A percentile compares a stretch with the other conserved stretches of the same genome.
These are phyloP conservation scores for Catostomus latipinnis DNA, from an alignment of 2,797 vertebrate species.

Conservation along the genomic window DNA sequence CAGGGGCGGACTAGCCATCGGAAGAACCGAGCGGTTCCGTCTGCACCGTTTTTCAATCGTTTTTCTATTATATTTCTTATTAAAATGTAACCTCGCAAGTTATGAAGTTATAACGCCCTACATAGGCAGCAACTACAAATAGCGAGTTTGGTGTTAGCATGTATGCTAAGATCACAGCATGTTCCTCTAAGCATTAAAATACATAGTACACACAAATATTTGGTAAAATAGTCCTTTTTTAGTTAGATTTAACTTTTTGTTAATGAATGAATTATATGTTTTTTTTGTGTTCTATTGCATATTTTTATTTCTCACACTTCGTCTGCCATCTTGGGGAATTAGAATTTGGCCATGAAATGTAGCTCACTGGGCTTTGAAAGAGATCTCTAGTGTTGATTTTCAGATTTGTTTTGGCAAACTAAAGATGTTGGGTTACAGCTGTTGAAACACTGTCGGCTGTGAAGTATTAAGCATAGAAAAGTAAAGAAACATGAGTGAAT, in stretches of 20 bases:
- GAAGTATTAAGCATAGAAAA: constrained; percentile 44
- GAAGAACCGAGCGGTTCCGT: too few species aligned
- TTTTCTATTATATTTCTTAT: too few species aligned
- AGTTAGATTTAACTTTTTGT: neutral
- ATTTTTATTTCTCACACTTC: too few species aligned
- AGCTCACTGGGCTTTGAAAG: neutral
- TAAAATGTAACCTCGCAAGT: too few species aligned
- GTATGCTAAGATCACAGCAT: too few species aligned
- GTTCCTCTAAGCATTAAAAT: neutral
- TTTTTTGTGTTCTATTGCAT: too few species aligned
- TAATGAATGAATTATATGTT: too few species aligned
- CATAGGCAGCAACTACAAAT: too few species aligned
- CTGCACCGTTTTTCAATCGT: too few species aligned
- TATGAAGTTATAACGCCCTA: too few species aligned
- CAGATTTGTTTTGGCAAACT: constrained; percentile 60
- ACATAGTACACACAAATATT: neutral
- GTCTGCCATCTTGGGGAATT: neutral
- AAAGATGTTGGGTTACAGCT: constrained; percentile 54
- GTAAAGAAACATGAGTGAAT: neutral
- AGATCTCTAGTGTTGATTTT: constrained; percentile 16
- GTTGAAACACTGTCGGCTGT: constrained; percentile 40
- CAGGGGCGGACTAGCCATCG: too few species aligned
- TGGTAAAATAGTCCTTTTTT: neutral
- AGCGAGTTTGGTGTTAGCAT: too few species aligned
- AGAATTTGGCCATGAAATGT: neutral